These are phyloP conservation scores for Eustalomyia histrio DNA, from an alignment of 2,888 invertebrate genomes.

Conservation along the genomic window DNA sequence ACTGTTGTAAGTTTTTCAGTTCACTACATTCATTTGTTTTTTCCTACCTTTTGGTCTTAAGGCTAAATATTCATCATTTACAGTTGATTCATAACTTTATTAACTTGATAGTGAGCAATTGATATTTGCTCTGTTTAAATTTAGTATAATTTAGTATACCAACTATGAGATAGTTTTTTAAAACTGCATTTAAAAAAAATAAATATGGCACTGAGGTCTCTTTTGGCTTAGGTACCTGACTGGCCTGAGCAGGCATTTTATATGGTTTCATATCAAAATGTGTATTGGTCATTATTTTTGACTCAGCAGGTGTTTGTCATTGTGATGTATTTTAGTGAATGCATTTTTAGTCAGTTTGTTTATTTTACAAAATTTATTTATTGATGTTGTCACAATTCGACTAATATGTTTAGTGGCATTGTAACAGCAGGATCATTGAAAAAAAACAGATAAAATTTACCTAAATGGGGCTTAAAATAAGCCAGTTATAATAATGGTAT, in stretches of 20 bases:
- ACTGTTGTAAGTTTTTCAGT: too few species aligned
- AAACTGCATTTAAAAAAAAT: constrained; percentile 28
- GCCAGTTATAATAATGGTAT: constrained; percentile 42
- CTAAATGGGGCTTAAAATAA: constrained; percentile 48
- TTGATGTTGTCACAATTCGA: constrained; percentile 66
- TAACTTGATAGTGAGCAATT: constrained; percentile 61
- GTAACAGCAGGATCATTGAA: constrained; percentile 60
- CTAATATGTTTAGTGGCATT: constrained; percentile 65
- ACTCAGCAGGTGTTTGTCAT: constrained; percentile 75
- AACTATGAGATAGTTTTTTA: neutral
- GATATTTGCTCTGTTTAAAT: constrained; percentile 55
- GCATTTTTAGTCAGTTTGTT: constrained; percentile 65
- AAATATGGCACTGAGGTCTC: constrained; percentile 63
- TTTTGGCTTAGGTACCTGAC: constrained; percentile 21
- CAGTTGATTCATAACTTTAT: constrained; percentile 65
- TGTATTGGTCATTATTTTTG: constrained; percentile 48
- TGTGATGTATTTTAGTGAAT: constrained; percentile 74
- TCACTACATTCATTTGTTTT: neutral
- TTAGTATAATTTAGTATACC: neutral
- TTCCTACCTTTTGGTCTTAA: neutral
- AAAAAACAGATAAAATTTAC: constrained; percentile 23
- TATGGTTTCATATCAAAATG: constrained; percentile 49
- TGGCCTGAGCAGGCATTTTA: constrained; percentile 14
- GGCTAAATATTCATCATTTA: constrained; percentile 61
- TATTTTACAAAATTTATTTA: constrained; percentile 54